A percentile compares a stretch with the other conserved stretches of the same genome.
phyloP scores from a whole-genome alignment of 2,113 vertebrate species.

The Anhinga rufa region DNA sequence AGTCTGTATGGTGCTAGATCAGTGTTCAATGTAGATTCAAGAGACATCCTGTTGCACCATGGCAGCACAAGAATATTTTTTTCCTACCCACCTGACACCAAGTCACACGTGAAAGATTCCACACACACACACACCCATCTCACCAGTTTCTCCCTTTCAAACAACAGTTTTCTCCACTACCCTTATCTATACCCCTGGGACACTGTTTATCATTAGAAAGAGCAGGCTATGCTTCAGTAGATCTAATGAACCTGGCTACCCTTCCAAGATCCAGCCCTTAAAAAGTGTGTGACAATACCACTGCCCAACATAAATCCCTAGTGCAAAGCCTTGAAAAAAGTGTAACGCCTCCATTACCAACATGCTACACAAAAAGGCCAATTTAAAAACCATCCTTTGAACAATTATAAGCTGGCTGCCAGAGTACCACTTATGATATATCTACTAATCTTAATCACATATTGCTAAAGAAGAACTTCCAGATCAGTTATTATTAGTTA shows the following conservation, averaged over 20 bases:
- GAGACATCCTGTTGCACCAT: background rate
- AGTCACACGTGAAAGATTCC: background rate
- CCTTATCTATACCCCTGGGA: background rate
- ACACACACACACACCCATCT: background rate
- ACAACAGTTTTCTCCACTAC: background rate
- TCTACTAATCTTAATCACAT: background rate
- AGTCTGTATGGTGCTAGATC: background rate
- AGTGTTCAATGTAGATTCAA: background rate
- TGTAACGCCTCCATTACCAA: background rate
- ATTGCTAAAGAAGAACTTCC: background rate
- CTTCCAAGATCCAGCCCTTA: background rate
- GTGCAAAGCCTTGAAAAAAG: background rate
- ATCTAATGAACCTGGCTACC: background rate
- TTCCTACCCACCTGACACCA: background rate
- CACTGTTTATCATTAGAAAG: background rate
- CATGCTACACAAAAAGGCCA: background rate
- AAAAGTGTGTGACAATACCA: background rate
- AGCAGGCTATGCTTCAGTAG: background rate
- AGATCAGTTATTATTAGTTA: background rate
- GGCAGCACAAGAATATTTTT: background rate
- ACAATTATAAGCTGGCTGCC: background rate
- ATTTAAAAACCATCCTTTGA: background rate
- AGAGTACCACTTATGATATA: background rate
- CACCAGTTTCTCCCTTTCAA: background rate
- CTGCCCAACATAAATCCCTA: background rate